Evolutionary conservation across 2,797 vertebrate species (phyloP).

Genomic region (Enteromius paludinosus): DNA sequence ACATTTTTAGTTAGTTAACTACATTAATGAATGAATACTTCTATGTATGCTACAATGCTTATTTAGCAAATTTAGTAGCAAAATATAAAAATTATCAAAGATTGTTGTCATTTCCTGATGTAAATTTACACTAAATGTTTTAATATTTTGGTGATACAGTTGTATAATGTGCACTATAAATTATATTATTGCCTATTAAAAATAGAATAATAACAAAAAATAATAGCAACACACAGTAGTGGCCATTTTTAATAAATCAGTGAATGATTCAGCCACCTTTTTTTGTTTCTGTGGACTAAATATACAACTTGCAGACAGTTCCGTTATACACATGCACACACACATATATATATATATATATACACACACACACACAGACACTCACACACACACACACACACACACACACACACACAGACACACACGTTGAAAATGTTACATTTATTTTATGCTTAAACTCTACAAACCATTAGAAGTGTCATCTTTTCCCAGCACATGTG

Average conservation of each 20-base stretch:
- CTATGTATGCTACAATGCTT: too few species aligned
- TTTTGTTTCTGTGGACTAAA: background rate
- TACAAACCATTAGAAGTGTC: background rate
- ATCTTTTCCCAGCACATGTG: background rate
- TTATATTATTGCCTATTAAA: background rate
- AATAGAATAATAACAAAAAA: background rate
- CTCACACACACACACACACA: too few species aligned
- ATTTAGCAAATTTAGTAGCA: too few species aligned
- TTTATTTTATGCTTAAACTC: background rate
- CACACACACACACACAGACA: too few species aligned
- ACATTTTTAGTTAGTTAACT: too few species aligned
- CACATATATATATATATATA: too few species aligned
- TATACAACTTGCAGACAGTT: background rate
- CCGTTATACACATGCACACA: too few species aligned
- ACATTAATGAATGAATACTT: too few species aligned
- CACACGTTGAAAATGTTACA: background rate
- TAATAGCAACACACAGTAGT: background rate
- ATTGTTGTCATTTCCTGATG: background rate
- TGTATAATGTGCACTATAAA: background rate
- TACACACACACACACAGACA: too few species aligned
- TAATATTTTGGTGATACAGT: background rate
- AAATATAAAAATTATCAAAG: background rate
- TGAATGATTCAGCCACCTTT: background rate
- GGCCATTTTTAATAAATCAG: background rate
- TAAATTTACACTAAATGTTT: background rate